These are phyloP conservation scores for Diorhabda sublineata DNA, from an alignment of 1,140 invertebrate genomes.

Conservation along the genomic window DNA sequence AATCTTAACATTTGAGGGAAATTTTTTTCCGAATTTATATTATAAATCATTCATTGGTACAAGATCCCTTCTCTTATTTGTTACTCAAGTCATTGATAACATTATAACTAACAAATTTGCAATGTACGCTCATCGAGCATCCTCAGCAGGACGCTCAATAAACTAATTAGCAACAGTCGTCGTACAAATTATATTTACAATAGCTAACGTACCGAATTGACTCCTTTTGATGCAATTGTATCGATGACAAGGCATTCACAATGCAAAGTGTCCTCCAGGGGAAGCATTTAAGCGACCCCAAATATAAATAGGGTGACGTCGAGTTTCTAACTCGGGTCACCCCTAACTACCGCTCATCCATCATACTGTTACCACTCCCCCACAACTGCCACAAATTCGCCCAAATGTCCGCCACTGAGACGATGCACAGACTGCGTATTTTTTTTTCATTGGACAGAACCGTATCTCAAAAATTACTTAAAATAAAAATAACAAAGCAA, in stretches of 20 bases:
- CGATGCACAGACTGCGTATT: not conserved
- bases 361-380: conserved; percentile 31
- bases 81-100: not conserved
- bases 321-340: conserved; percentile 20
- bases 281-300: conserved; percentile 22
- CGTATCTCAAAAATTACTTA: not conserved
- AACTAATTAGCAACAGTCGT: conserved; percentile 8
- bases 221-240: conserved; percentile 22
- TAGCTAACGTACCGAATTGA: conserved; percentile 20
- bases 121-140: not conserved
- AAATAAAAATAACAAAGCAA: no score
- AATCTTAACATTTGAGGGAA: no score
- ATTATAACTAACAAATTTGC: not conserved
- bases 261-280: conserved; percentile 22
- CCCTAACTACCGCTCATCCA: conserved; percentile 26
- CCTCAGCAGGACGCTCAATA: conserved; percentile 4
- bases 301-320: conserved; percentile 21
- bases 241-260: conserved; percentile 23
- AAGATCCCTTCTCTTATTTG: no score
- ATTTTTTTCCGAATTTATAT: no score
- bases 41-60: no score
- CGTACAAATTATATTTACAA: conserved; percentile 21
- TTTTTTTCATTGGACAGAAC: not conserved
- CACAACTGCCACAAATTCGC: conserved; percentile 30
- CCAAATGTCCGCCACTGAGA: conserved; percentile 20